Evolutionary conservation across 2,797 vertebrate genomes (phyloP).

Genomic region (Setipinna tenuifilis): DNA sequence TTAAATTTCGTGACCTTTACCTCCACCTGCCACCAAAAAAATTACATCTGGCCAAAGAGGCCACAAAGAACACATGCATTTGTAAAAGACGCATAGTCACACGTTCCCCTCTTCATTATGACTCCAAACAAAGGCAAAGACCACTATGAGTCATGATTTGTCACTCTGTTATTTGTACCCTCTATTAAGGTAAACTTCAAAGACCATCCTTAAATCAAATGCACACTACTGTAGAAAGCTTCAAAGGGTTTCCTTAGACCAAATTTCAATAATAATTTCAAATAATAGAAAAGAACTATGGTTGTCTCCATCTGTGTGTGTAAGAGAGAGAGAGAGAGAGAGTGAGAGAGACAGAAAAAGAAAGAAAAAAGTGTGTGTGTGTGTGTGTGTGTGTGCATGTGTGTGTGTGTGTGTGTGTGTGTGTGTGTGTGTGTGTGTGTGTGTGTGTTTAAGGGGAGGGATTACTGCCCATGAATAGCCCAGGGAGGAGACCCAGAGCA

Average conservation of each 20-base stretch:
- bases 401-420: not conserved
- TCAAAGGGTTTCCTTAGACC: conserved; percentile 28
- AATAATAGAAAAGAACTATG: not conserved
- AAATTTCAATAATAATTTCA: conserved; percentile 27
- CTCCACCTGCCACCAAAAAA: not conserved
- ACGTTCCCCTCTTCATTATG: not conserved
- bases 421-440: conserved; percentile 1
- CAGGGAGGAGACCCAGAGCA: conserved; percentile 39
- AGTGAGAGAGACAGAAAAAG: too few species aligned
- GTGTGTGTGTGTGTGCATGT: too few species aligned
- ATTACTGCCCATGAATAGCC: conserved; percentile 46
- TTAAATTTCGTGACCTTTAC: not conserved
- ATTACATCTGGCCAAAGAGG: not conserved
- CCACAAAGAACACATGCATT: not conserved
- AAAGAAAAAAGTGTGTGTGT: too few species aligned
- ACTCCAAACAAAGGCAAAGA: not conserved
- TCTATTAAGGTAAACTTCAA: conserved; percentile 12
- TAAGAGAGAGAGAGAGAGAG: too few species aligned
- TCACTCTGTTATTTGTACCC: not conserved
- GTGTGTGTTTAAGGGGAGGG: conserved; percentile 24
- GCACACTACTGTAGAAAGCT: conserved; percentile 43
- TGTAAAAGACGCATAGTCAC: not conserved
- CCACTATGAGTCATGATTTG: not conserved
- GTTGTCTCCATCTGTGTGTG: not conserved
- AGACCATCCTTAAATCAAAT: conserved; percentile 42